Conservation (phyloP, 1,140 invertebrate genomes). For the Cheumatopsyche charites region DNA sequence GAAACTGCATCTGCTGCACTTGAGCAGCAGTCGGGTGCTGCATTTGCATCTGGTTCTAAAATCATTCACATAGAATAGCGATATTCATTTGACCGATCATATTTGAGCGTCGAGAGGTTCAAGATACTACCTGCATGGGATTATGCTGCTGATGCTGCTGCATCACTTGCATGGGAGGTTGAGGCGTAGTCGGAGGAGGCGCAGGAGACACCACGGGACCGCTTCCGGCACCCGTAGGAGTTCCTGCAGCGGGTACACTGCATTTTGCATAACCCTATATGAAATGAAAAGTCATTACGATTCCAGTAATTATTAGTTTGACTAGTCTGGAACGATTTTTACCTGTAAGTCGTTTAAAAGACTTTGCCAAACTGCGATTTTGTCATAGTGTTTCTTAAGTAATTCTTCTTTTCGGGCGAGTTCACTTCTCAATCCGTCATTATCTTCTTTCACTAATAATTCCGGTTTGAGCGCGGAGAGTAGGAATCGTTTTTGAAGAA, state of each 20-base stretch:
- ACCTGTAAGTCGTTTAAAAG: slow-evolving; percentile 73
- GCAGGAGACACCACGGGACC: slow-evolving; percentile 34
- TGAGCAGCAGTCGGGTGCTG: slow-evolving; percentile 35
- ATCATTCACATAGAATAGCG: background rate
- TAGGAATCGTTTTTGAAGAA: slow-evolving; percentile 89
- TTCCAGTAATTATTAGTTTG: background rate
- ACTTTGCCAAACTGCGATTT: slow-evolving; percentile 87
- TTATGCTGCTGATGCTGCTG: slow-evolving; percentile 29
- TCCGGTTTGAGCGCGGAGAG: slow-evolving; percentile 91
- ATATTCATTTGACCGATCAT: too few relatives aligned
- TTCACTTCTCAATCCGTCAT: slow-evolving; percentile 82
- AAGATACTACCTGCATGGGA: slow-evolving; percentile 33
- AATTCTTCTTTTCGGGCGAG: slow-evolving; percentile 85
- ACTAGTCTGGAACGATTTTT: background rate
- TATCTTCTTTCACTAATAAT: slow-evolving; percentile 89
- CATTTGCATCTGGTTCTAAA: slow-evolving; percentile 39
- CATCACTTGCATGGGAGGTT: slow-evolving; percentile 31
- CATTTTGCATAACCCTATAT: slow-evolving; percentile 43
- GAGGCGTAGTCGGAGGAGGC: slow-evolving; percentile 22
- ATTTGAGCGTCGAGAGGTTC: too few relatives aligned
- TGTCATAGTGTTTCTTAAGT: slow-evolving; percentile 87
- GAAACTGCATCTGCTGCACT: slow-evolving; percentile 39
- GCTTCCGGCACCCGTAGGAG: slow-evolving; percentile 22
- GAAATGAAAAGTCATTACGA: background rate
- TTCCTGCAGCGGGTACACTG: background rate